Evolutionary conservation across 2,888 invertebrate species (phyloP), one percentile per base, ranked within the genome.

Genomic region (Xestia c-nigrum): DNA sequence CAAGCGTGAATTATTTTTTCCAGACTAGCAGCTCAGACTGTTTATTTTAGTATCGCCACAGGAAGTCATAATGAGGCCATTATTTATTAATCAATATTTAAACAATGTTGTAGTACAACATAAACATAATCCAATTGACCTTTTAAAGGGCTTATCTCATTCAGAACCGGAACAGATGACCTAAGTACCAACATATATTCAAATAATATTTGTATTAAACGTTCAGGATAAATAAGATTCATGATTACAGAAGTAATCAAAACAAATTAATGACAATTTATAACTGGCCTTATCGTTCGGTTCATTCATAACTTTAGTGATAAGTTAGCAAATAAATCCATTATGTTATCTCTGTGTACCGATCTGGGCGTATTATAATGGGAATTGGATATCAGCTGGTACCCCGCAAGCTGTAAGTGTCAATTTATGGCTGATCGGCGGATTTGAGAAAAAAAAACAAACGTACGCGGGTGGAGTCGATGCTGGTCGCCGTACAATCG

Each of bases 291-390:
- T 87, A 87, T 87, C 87, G 57, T 73, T 69, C 81, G 71, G 79
- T 89, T 87, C 87, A 87, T 87, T 87, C 87, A 87, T 87, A 87
- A 87, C 88, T 89, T 89, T 69, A 50, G 79, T 78, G 87, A 87
- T 87, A 87, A 89, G 78, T 87, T 81, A 69, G 89, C 89, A 89
- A 87, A 87, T 87, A 87, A 87, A 89, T 87, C 74, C 88, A 87
- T 80, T 87, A 75, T 64, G 88, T 87, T 87, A 87, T 89, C 89
- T 77, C 70, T 81, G 64, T 74, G 74, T 76, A 83, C 76, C 86
- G 79, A 87, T 89, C 87, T 81, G 78, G 71, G 78, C 47, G 61
- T 84, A 77, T 81, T 79, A 78, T 82, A 87, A 73, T 65, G 63
- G 63, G 71, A 87, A 74, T 74, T 84, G 76, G 76, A 71, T 83